Conservation (phyloP, 2,797 vertebrate species). For the Sparidentex hasta region DNA sequence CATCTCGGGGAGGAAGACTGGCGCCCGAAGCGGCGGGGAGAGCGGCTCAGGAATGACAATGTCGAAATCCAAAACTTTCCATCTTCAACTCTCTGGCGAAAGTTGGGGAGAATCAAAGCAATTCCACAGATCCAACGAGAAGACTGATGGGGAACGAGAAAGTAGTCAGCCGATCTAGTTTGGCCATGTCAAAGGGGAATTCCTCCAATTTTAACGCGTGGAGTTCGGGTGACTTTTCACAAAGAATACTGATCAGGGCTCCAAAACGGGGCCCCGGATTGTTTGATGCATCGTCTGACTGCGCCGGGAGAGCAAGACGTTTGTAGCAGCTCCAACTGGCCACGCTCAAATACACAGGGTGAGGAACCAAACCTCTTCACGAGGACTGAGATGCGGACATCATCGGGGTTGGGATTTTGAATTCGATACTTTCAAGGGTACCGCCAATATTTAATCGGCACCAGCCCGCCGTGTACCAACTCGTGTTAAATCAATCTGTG, state of each 20-base stretch:
- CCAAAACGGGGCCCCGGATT: too few species aligned
- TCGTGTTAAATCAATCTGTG: too few species aligned
- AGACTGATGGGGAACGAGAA: conserved; percentile 18
- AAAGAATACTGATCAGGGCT: background rate
- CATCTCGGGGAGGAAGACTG: conserved; percentile 57
- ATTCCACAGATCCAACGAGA: conserved; percentile 18
- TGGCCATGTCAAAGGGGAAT: conserved; percentile 22
- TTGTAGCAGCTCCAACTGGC: too few species aligned
- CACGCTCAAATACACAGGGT: too few species aligned
- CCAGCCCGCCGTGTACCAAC: too few species aligned
- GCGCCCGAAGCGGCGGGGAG: conserved; percentile 20
- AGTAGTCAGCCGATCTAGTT: conserved; percentile 4
- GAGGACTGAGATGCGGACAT: too few species aligned
- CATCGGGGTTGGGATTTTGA: too few species aligned
- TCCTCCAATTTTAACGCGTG: background rate
- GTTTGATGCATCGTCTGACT: too few species aligned
- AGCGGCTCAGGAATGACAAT: conserved; percentile 41
- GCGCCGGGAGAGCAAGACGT: too few species aligned
- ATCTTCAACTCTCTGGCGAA: conserved; percentile 32
- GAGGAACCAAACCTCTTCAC: too few species aligned
- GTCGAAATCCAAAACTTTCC: conserved; percentile 48
- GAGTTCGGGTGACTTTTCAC: conserved; percentile 7
- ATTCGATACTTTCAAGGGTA: too few species aligned
- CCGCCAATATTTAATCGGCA: too few species aligned
- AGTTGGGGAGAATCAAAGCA: conserved; percentile 38